phyloP scores from a whole-genome alignment of 2,888 invertebrate species.

The Theodoxus fluviatilis region DNA sequence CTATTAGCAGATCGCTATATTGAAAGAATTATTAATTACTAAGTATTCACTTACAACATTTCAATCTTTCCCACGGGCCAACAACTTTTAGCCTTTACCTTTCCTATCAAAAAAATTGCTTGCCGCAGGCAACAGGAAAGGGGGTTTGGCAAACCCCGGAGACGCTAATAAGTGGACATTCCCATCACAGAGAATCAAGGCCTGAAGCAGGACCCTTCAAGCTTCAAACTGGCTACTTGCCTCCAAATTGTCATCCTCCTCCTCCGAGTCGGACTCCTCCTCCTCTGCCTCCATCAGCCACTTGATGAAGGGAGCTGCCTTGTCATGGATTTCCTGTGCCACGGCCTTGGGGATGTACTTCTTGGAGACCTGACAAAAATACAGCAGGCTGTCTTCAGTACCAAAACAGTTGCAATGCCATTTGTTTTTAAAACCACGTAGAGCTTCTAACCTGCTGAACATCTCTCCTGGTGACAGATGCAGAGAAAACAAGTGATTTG shows the following conservation, averaged over 20 bases:
- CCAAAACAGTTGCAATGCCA: neutral
- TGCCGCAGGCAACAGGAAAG: no score
- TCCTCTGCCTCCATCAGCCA: constrained; percentile 96
- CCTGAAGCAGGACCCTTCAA: no score
- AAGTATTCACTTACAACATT: no score
- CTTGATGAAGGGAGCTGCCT: constrained; percentile 90
- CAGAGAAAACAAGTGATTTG: neutral
- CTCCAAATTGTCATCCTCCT: constrained; percentile 71
- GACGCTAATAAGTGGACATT: no score
- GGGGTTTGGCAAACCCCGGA: no score
- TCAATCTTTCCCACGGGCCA: no score
- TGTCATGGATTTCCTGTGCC: constrained; percentile 87
- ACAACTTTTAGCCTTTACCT: no score
- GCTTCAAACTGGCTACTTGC: constrained; percentile 33
- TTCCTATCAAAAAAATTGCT: no score
- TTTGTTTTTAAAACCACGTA: neutral
- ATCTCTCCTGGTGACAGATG: neutral
- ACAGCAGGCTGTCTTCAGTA: neutral
- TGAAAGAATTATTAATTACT: no score
- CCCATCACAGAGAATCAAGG: no score
- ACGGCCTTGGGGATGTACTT: constrained; percentile 87
- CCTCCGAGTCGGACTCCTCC: constrained; percentile 79
- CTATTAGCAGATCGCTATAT: no score
- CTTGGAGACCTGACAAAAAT: constrained; percentile 70
- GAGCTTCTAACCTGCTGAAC: neutral